phyloP scores from a whole-genome alignment of 2,113 vertebrate species.

The Gulo gulo region DNA sequence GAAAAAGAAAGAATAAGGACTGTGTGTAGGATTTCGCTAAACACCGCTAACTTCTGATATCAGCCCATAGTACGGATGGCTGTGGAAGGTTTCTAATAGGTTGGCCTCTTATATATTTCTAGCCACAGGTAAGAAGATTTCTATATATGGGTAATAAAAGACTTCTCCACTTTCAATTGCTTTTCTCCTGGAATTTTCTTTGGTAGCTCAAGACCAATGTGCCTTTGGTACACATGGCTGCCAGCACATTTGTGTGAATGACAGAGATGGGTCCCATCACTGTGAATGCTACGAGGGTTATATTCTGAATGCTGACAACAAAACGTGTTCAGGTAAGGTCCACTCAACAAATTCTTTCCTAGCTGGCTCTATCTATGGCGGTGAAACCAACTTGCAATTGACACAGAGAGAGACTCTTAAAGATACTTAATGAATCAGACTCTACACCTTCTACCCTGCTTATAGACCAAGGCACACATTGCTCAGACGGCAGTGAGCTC shows the following conservation, averaged over 20 bases:
- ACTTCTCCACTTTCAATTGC: not conserved
- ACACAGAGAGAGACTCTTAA: not conserved
- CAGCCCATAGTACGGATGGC: not conserved
- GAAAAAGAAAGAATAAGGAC: not conserved
- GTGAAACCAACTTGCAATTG: not conserved
- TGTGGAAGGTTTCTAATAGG: not conserved
- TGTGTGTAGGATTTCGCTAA: not conserved
- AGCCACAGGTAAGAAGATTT: not conserved
- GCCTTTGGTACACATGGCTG: slow-evolving; percentile 88
- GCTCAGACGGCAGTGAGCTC: not conserved
- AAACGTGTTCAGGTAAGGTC: slow-evolving; percentile 86
- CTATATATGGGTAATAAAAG: not conserved
- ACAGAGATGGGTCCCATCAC: slow-evolving; percentile 81
- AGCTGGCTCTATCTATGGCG: not conserved
- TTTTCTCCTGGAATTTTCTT: not conserved
- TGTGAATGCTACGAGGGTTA: slow-evolving; percentile 92
- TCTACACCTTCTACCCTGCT: not conserved
- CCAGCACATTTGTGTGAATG: slow-evolving; percentile 91
- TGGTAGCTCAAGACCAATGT: slow-evolving; percentile 89
- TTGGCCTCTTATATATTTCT: not conserved
- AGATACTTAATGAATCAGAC: not conserved
- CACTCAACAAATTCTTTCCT: not conserved
- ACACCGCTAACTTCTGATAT: not conserved
- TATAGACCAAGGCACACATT: not conserved
- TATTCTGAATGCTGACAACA: slow-evolving; percentile 89